Percentiles rank a stretch among this genome's conserved stretches.
phyloP scores from a whole-genome alignment of 2,888 invertebrate species.

The Limnephilus rhombicus region DNA sequence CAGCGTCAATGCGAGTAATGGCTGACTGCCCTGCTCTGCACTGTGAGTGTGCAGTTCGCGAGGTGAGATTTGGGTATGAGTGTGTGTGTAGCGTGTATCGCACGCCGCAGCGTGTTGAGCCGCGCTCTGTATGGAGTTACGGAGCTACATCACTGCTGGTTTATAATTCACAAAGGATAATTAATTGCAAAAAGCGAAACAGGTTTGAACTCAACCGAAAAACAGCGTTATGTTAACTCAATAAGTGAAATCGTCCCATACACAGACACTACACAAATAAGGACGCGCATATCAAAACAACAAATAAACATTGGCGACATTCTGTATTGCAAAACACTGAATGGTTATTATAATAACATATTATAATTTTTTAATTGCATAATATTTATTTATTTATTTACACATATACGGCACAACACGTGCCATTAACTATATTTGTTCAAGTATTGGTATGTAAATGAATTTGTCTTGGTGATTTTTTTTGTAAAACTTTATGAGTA shows the following conservation, averaged over 20 bases:
- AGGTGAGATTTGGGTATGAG: background rate
- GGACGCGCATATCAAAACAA: background rate
- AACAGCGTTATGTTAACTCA: background rate
- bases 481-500: too few relatives aligned
- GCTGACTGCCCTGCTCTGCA: background rate
- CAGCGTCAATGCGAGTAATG: background rate
- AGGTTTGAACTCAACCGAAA: conserved; percentile 8
- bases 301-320: background rate
- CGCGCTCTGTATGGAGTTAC: background rate
- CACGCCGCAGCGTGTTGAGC: background rate
- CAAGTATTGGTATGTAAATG: too few relatives aligned
- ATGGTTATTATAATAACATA: background rate
- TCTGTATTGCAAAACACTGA: background rate
- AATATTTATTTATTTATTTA: background rate
- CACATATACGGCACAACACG: too few relatives aligned
- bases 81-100: background rate
- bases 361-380: too few relatives aligned
- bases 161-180: background rate
- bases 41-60: background rate
- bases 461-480: too few relatives aligned
- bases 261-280: background rate
- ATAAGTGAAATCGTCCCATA: conserved; percentile 30
- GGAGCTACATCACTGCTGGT: background rate
- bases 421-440: too few relatives aligned
- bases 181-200: conserved; percentile 41